Percentiles rank a stretch among this genome's conserved stretches.
Conservation (phyloP, 2,888 invertebrate species). For the Tenthredo livida region DNA sequence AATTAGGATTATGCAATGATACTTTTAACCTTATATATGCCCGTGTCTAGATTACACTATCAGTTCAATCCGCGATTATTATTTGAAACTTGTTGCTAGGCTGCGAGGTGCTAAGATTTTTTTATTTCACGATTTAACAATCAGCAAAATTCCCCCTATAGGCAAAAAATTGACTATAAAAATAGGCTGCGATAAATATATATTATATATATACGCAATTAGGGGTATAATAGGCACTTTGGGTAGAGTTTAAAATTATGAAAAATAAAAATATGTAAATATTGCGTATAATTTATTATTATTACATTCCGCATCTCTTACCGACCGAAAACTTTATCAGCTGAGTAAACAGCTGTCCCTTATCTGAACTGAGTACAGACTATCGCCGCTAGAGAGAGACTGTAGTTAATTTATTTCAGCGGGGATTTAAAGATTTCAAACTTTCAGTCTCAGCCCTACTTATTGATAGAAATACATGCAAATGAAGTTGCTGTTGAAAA, state of each 20-base stretch:
- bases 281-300: not conserved
- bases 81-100: not conserved
- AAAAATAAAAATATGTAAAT: not conserved
- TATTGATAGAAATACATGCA: not conserved
- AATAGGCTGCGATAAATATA: not conserved
- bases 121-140: not conserved
- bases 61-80: not conserved
- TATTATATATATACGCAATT: not conserved
- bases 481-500: not conserved
- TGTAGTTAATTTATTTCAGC: not conserved
- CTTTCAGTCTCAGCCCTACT: not conserved
- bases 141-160: not conserved
- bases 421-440: conserved; percentile 13
- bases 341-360: conserved; percentile 7
- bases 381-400: conserved; percentile 26
- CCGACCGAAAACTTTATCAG: not conserved
- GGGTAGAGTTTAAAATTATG: not conserved
- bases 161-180: not conserved
- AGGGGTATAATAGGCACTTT: not conserved
- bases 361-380: not conserved
- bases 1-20: not conserved
- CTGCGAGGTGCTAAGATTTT: not conserved
- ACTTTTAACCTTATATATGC: not conserved
- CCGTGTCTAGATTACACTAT: not conserved
- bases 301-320: not conserved